Base-by-base conservation (phyloP, 2,797 vertebrate genomes). In the Gambelia wislizenii region DNA sequence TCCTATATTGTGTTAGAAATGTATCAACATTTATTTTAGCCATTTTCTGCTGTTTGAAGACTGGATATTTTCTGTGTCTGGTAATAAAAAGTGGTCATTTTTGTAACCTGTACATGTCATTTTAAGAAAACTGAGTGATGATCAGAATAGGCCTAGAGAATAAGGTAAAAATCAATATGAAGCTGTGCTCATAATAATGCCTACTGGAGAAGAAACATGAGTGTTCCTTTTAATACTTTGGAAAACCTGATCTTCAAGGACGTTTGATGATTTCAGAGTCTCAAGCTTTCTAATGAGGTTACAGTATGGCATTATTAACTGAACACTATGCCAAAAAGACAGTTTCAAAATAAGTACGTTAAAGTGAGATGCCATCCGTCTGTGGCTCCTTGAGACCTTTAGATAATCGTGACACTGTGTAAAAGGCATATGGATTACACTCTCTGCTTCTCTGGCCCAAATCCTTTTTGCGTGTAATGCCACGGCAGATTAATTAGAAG, bases 401-500 rank as follows among this genome's bases (percentile, higher is more conserved):
- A 93, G 78, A 80, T 77, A 14, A 91, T 92, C 27, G 14, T 90
- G 87, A 86, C 84, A 83, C 49, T 89, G 64, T 79, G 56, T 76
- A 85, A 64, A 84, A 44, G 79, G 7, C 22, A 64, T 83, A 54
- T 90, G 76, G 70, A 36, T 89, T 91, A 86, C 1, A 25, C 39
- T 83, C 84, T 33, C 33, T 92, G 39, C 67, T 93, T 20, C 69
- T 69, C 83, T 84, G 91, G 92, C 75, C 67, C 87, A 84, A 77
- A 88, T 92, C 84, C 56, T 91, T 77, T 42, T 91, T 92, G 78
- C 85, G 86, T 39, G 39, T 89, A 88, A 91, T 87, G 86, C 64
- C 83, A 91, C 16, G 47, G 82, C 86, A 92, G 87, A 92, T 93
- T 87, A 94, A 82, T 2, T 54, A 89, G 82, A 80, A 76, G 83